phyloP scores from a whole-genome alignment of 2,888 invertebrate genomes.

The Dryocosmus kuriphilus region DNA sequence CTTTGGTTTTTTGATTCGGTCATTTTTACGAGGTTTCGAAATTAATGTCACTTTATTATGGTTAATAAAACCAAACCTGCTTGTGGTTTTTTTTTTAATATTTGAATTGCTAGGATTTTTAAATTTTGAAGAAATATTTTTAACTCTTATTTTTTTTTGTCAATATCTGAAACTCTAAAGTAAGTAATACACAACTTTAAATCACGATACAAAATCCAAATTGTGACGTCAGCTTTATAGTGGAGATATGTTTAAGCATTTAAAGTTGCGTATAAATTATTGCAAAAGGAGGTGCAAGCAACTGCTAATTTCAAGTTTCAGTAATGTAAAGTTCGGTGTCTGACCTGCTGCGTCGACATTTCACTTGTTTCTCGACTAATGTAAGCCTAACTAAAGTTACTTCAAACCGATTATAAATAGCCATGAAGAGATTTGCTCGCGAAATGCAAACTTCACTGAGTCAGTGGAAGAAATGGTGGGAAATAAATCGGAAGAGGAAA shows the following conservation, averaged over 20 bases:
- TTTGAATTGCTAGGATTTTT: no score
- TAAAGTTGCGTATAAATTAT: conserved; percentile 6
- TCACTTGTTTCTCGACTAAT: conserved; percentile 14
- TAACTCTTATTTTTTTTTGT: not conserved
- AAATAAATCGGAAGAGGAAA: conserved; percentile 4
- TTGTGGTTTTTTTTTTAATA: no score
- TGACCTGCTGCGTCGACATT: conserved; percentile 20
- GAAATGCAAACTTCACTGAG: conserved; percentile 15
- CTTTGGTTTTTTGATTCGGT: not conserved
- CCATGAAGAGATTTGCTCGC: conserved; percentile 15
- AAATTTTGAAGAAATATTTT: no score
- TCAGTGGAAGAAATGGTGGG: not conserved
- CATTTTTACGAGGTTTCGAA: not conserved
- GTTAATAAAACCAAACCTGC: no score
- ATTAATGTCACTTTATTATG: not conserved
- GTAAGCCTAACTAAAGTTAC: conserved; percentile 25
- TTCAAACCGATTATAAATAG: conserved; percentile 36
- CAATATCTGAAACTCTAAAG: not conserved
- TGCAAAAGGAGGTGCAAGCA: conserved; percentile 17
- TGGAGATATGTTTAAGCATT: not conserved
- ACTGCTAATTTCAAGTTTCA: conserved; percentile 35
- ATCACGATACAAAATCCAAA: not conserved
- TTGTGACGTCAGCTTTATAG: not conserved
- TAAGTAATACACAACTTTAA: not conserved
- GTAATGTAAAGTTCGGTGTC: conserved; percentile 25